Percentiles rank a stretch among this genome's conserved stretches.
phyloP scores from a whole-genome alignment of 2,888 invertebrate species.

The Crematogaster levior region DNA sequence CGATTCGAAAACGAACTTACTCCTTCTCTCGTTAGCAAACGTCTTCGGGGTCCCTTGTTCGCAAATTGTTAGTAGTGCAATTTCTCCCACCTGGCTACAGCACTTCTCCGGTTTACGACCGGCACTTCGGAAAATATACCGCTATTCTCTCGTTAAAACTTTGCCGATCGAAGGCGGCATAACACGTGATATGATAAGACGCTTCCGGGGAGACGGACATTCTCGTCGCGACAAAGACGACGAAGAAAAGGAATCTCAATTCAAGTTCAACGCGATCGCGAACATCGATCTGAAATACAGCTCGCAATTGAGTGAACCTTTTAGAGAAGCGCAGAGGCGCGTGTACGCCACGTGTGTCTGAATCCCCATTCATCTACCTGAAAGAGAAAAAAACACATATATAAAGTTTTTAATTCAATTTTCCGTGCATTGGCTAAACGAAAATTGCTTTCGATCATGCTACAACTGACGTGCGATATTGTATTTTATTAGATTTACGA shows the following conservation, averaged over 20 bases:
- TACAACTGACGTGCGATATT: neutral
- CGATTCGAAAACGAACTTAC: constrained; percentile 71
- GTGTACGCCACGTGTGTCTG: neutral
- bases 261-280: constrained; percentile 16
- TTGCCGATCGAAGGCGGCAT: constrained; percentile 44
- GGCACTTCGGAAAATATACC: constrained; percentile 64
- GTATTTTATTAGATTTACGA: neutral
- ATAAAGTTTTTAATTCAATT: neutral
- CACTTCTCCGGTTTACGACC: constrained; percentile 56
- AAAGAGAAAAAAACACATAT: neutral
- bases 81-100: constrained; percentile 71
- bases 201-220: constrained; percentile 9
- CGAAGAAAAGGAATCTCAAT: constrained; percentile 30
- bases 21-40: constrained; percentile 65
- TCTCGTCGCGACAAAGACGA: constrained; percentile 6
- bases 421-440: neutral
- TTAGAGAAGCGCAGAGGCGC: neutral
- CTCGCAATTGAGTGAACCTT: neutral
- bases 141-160: constrained; percentile 68
- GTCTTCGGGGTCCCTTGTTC: constrained; percentile 61
- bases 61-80: constrained; percentile 74
- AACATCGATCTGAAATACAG: neutral
- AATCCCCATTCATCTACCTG: neutral
- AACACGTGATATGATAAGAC: constrained; percentile 42
- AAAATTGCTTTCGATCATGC: neutral